Conservation (phyloP, 30 jellyfish, hydroid and myxozoan genomes). For the Chrysaora quinquecirrha region DNA sequence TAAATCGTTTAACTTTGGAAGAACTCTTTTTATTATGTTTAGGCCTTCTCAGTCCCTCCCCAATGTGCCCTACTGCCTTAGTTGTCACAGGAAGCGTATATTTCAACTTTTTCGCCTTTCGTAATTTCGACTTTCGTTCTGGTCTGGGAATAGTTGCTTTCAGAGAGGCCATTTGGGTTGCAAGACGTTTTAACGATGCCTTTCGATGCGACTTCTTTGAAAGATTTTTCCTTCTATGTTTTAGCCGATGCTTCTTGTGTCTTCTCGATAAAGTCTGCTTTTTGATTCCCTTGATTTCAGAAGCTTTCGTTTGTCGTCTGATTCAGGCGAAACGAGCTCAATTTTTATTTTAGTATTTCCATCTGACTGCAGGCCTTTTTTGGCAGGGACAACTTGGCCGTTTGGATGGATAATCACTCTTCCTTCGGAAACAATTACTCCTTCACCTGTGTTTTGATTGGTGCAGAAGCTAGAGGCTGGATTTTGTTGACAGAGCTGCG, state of each 20-base stretch:
- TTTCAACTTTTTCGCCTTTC: neutral
- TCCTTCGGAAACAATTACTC: slow-evolving; percentile 56
- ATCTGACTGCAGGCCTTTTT: slow-evolving; percentile 3
- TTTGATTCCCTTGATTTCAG: slow-evolving; percentile 11
- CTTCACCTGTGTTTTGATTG: slow-evolving; percentile 30
- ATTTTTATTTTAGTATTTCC: slow-evolving; percentile 18
- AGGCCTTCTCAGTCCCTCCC: neutral
- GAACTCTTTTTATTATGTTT: neutral
- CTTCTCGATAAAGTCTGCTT: slow-evolving; percentile 17
- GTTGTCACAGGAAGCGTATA: neutral
- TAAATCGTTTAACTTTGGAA: neutral
- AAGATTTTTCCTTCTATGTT: neutral
- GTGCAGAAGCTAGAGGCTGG: neutral
- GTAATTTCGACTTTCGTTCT: neutral
- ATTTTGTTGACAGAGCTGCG: neutral
- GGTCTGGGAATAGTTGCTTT: slow-evolving; percentile 50
- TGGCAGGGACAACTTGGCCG: slow-evolving; percentile 61
- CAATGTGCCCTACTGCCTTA: neutral
- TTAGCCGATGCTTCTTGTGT: neutral
- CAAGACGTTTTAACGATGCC: slow-evolving; percentile 11
- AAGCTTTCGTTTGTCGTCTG: neutral
- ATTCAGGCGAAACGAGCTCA: slow-evolving; percentile 29
- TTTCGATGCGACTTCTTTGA: neutral
- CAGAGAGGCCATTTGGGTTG: slow-evolving; percentile 12
- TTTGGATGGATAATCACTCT: slow-evolving; percentile 46